Percentiles rank a stretch among this genome's conserved stretches.
These are phyloP conservation scores for Oreonectes daqikongensis DNA, from an alignment of 2,797 vertebrate genomes.

Conservation along the genomic window DNA sequence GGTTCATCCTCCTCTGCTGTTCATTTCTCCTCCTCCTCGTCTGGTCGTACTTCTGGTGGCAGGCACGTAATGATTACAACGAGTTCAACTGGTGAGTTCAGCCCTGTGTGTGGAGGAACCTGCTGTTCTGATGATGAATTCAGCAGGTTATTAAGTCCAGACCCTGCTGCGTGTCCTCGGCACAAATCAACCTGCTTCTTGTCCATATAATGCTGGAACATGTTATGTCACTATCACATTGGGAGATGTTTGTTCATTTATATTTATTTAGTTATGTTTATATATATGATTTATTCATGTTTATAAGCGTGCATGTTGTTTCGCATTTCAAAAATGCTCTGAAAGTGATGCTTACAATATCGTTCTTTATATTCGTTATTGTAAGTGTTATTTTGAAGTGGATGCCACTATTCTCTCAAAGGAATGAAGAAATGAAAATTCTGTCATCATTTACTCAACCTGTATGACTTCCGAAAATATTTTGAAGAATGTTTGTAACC, in stretches of 20 bases:
- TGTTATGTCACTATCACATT: neutral
- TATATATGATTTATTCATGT: too few relatives aligned
- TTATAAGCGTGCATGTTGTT: neutral
- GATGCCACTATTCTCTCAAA: neutral
- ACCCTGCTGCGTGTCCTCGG: conserved; percentile 20
- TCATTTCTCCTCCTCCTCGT: conserved; percentile 89
- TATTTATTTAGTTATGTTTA: neutral
- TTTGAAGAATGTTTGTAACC: too few relatives aligned
- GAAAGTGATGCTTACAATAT: too few relatives aligned
- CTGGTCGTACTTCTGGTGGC: conserved; percentile 97
- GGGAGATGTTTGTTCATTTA: neutral
- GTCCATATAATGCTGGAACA: neutral
- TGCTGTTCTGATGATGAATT: neutral
- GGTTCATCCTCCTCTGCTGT: conserved; percentile 89
- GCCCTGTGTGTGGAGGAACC: neutral
- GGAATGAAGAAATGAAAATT: too few relatives aligned
- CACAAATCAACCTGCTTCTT: neutral
- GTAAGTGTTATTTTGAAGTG: neutral
- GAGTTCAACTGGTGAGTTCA: conserved; percentile 93
- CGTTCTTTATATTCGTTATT: neutral
- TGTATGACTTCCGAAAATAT: too few relatives aligned
- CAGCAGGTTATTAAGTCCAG: conserved; percentile 12
- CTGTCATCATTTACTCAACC: too few relatives aligned
- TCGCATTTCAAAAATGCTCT: neutral
- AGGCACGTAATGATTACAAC: conserved; percentile 94